phyloP scores from a whole-genome alignment of 1,140 invertebrate species.

The Acromyrmex heyeri region DNA sequence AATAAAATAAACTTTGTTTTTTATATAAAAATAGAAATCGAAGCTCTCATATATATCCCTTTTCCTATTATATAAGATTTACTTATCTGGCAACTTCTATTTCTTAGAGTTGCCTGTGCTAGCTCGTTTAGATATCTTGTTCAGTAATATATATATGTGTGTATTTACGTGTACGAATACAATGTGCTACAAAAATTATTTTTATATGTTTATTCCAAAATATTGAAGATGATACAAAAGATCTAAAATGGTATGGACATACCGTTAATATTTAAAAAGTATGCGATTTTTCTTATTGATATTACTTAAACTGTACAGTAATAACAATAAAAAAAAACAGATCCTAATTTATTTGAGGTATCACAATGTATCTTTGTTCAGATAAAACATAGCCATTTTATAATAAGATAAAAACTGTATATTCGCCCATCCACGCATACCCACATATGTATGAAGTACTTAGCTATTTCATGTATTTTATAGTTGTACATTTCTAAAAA shows the following conservation, averaged over 20 bases:
- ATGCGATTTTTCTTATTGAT: slow-evolving; percentile 78
- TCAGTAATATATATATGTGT: not conserved
- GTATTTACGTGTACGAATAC: not conserved
- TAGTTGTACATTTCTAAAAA: slow-evolving; percentile 58
- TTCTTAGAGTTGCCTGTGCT: not conserved
- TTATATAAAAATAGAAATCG: slow-evolving; percentile 52
- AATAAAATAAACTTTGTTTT: slow-evolving; percentile 56
- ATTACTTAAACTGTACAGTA: slow-evolving; percentile 55
- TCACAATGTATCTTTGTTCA: slow-evolving; percentile 84
- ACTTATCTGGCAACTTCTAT: slow-evolving; percentile 2
- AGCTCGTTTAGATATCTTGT: not conserved
- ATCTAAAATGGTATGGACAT: slow-evolving; percentile 41
- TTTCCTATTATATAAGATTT: slow-evolving; percentile 47
- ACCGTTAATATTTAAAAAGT: slow-evolving; percentile 61
- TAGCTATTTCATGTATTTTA: slow-evolving; percentile 60
- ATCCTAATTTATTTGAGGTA: slow-evolving; percentile 81
- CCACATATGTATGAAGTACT: slow-evolving; percentile 1
- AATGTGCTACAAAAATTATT: slow-evolving; percentile 24
- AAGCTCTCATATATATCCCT: slow-evolving; percentile 21
- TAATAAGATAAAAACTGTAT: slow-evolving; percentile 78
- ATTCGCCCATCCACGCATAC: slow-evolving; percentile 33
- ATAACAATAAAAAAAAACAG: slow-evolving; percentile 75
- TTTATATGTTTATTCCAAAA: slow-evolving; percentile 60
- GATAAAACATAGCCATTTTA: slow-evolving; percentile 83
- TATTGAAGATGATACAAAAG: slow-evolving; percentile 63